These are phyloP conservation scores for Ariolimax columbianus DNA, from an alignment of 2,888 invertebrate genomes.

Conservation along the genomic window DNA sequence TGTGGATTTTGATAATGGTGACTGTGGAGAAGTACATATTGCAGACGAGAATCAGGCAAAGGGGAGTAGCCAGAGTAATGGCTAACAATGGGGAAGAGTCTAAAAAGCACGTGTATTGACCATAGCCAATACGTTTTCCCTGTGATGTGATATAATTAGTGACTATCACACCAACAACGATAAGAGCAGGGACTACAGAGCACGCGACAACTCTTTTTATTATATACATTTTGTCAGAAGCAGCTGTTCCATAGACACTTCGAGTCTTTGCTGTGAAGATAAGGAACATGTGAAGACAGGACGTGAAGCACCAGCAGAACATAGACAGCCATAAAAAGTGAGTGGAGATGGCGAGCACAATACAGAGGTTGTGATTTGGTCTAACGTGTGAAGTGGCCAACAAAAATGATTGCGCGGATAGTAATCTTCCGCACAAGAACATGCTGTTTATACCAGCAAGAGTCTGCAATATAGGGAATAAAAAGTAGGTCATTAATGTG, in stretches of 20 bases:
- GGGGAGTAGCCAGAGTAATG: constrained; percentile 7
- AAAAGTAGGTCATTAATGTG: constrained; percentile 41
- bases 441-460: constrained; percentile 39
- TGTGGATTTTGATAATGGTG: constrained; percentile 25
- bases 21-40: constrained; percentile 26
- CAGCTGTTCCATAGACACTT: background rate
- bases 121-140: constrained; percentile 15
- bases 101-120: constrained; percentile 1
- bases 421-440: constrained; percentile 9
- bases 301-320: constrained; percentile 45
- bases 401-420: constrained; percentile 16
- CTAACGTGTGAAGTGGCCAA: background rate
- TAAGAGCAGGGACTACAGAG: background rate
- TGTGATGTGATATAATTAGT: background rate
- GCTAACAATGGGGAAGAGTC: background rate
- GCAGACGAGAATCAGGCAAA: background rate
- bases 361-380: background rate
- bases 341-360: constrained; percentile 13
- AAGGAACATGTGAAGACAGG: constrained; percentile 36
- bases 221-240: background rate
- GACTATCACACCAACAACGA: constrained; percentile 3
- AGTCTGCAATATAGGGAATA: constrained; percentile 24
- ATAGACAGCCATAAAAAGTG: constrained; percentile 44
- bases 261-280: constrained; percentile 32
- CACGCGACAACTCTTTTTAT: constrained; percentile 2